These are phyloP conservation scores for Pseudochirops cupreus DNA, from an alignment of 2,797 vertebrate genomes.

Conservation along the genomic window DNA sequence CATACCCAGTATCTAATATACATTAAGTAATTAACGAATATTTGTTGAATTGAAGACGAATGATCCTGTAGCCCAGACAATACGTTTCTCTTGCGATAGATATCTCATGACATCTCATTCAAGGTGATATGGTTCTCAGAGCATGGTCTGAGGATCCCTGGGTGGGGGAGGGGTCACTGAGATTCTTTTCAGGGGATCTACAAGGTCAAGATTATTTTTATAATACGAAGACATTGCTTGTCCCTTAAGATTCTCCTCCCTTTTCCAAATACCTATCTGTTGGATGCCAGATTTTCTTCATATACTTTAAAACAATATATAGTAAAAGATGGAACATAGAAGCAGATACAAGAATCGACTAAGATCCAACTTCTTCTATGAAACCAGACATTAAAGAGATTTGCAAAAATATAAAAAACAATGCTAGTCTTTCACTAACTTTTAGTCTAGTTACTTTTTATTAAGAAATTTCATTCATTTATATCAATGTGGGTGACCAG, in stretches of 20 bases:
- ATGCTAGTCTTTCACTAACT: not conserved
- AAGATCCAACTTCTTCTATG: not conserved
- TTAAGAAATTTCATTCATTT: not conserved
- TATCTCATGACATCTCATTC: not conserved
- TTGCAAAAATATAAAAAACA: not conserved
- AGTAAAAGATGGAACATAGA: not conserved
- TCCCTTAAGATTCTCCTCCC: not conserved
- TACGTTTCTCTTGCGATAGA: not conserved
- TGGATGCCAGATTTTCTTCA: not conserved
- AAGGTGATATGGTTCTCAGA: not conserved
- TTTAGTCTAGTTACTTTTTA: not conserved
- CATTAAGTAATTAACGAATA: not conserved
- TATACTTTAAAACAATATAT: not conserved
- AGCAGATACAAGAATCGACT: not conserved
- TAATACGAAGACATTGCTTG: not conserved
- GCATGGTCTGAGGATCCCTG: not conserved
- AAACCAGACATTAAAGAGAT: not conserved
- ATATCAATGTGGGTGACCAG: not conserved
- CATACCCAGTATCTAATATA: not conserved
- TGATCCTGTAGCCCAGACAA: not conserved
- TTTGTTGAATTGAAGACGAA: not conserved
- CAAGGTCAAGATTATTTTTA: not conserved
- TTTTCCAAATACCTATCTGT: not conserved
- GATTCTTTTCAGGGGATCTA: not conserved
- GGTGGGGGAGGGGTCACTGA: not conserved